Evolutionary conservation across 92 coral and sea anemone species (phyloP).

Genomic region (Nematostella vectensis): DNA sequence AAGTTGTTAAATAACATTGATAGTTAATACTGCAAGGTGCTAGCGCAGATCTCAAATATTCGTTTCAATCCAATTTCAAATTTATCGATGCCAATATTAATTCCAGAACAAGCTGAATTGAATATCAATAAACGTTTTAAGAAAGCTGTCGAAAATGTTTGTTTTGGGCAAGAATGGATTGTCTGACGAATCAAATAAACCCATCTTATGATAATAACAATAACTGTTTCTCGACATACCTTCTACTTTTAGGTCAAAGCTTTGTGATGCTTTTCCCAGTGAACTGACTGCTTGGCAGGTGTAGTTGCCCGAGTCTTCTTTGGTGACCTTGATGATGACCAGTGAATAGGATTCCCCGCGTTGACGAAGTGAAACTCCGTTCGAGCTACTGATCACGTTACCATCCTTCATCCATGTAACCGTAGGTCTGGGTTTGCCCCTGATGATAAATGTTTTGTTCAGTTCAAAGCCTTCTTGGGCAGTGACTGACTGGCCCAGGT

Average conservation of each 20-base stretch:
- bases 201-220: no score
- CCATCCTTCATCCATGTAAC: conserved; percentile 47
- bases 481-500: conserved; percentile 18
- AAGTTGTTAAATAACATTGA: no score
- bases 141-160: no score
- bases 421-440: conserved; percentile 47
- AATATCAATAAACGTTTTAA: no score
- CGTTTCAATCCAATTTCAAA: no score
- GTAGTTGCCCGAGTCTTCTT: conserved; percentile 39
- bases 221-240: no score
- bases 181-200: no score
- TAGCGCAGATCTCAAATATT: no score
- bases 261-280: conserved; percentile 35
- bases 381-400: conserved; percentile 23
- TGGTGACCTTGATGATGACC: conserved; percentile 26
- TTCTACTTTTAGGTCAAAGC: conserved; percentile 40
- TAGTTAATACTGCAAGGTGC: no score
- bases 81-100: no score
- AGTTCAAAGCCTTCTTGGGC: conserved; percentile 39
- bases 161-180: no score
- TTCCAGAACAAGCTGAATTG: no score
- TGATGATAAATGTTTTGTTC: conserved; percentile 26
- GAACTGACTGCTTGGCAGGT: conserved; percentile 43
- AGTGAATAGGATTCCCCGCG: conserved; percentile 38
- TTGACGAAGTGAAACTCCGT: conserved; percentile 18